Conservation (phyloP, 2,797 vertebrate species). For the Myripristis murdjan region DNA sequence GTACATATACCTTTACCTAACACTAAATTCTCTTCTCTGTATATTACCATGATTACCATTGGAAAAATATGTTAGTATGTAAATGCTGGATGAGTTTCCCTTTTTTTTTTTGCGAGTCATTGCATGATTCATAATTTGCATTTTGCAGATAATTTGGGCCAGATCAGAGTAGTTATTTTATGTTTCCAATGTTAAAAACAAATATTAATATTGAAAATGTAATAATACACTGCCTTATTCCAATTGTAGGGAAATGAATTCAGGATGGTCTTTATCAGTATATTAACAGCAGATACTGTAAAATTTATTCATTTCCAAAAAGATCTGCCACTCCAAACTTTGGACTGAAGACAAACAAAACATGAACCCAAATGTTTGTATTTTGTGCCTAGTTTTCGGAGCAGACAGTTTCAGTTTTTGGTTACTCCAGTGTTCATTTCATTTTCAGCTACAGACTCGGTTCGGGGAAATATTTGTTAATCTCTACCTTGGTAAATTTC, state of each 20-base stretch:
- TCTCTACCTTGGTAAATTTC: too few relatives aligned
- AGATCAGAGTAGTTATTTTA: neutral
- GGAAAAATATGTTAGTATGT: neutral
- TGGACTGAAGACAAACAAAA: too few relatives aligned
- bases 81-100: neutral
- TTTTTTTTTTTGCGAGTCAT: neutral
- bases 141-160: neutral
- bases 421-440: slow-evolving; percentile 1
- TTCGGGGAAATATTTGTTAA: too few relatives aligned
- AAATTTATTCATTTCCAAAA: neutral
- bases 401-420: too few relatives aligned
- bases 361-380: too few relatives aligned
- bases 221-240: neutral
- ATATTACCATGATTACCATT: slow-evolving; percentile 2
- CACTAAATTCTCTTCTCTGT: neutral
- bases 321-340: too few relatives aligned
- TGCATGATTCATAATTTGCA: neutral
- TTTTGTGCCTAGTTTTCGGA: neutral
- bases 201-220: neutral
- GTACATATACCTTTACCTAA: neutral
- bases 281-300: neutral
- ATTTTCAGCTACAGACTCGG: neutral
- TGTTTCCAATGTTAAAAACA: neutral
- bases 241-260: neutral
- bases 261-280: neutral